Evolutionary conservation across 2,888 invertebrate genomes (phyloP), one percentile per base, ranked within the genome.

Genomic region (Apamea monoglypha): DNA sequence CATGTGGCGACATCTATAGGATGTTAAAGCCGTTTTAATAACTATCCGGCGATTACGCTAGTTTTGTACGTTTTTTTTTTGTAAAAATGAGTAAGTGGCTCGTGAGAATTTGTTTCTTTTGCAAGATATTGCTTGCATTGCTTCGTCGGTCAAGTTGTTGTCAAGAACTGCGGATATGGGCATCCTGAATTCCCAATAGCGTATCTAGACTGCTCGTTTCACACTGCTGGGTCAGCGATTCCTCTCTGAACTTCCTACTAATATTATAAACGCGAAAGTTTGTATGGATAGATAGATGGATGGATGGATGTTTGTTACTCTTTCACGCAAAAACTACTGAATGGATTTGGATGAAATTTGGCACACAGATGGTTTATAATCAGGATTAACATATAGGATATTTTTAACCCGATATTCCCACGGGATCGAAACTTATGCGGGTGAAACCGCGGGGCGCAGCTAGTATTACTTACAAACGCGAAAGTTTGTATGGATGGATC

Each of bases 11-110:
- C 74, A 70, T 70, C 70, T 63, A 21, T 68, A 71, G 81, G 84
- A 82, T 32, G 84, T n/a, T 8, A 5, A 29, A 69, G 53, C 50
- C 59, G 59, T 74, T 80, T 74, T 80, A 84, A 80, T 74, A 85
- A 66, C 50, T 36, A 61, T 83, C 81, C 81, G 72, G 72, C 68
- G 14, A 80, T 81, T 81, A 72, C 29, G 16, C 71, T 63, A n/a
- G 68, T 72, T 74, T 29, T 50, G 10, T 53, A n/a, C 56, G 56
- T 3, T 47, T 32, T 3, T 47, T 32, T 68, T 69, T 81, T 36
- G 50, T 10, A 56, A 21, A 50, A 67, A 14, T 64, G 12, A 53
- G n/a, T 4, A 78, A 69, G 64, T 82, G 16, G 59, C 0, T n/a
- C 73, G 80, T 82, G 84, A 66, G 80, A 64, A 61, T n/a, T 29